A percentile compares a stretch with the other conserved stretches of the same genome.
Evolutionary conservation across 2,797 vertebrate genomes (phyloP).

Genomic region (Gadopsis marmoratus): DNA sequence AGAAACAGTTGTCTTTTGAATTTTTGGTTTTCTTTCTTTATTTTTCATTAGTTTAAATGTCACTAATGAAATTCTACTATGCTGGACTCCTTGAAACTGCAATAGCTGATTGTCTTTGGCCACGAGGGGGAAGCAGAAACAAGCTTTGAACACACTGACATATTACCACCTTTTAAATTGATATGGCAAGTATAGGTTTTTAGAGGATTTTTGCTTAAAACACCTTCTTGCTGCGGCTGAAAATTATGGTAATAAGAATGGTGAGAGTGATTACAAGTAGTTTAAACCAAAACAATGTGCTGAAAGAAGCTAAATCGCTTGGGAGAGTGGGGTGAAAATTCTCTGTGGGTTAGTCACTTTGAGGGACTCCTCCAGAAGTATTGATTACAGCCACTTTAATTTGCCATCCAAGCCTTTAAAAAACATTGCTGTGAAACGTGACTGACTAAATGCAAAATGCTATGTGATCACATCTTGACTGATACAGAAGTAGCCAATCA

Average conservation of each 20-base stretch:
- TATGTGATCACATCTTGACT: background rate
- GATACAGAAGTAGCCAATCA: background rate
- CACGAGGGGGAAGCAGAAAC: conserved; percentile 54
- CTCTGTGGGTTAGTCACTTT: too few relatives aligned
- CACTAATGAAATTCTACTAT: background rate
- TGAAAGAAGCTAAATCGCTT: too few relatives aligned
- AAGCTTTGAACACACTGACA: conserved; percentile 8
- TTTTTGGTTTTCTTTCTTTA: background rate
- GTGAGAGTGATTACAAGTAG: too few relatives aligned
- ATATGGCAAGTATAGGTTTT: background rate
- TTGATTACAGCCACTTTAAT: background rate
- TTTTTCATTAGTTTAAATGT: background rate
- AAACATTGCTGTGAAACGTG: background rate
- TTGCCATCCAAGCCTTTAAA: background rate
- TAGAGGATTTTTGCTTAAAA: background rate
- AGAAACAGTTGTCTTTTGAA: conserved; percentile 4
- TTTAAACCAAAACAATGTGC: too few relatives aligned
- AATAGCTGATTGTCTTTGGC: conserved; percentile 10
- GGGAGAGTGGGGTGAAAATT: background rate
- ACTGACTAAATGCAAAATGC: too few relatives aligned
- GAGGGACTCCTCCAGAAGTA: background rate
- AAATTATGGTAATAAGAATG: background rate
- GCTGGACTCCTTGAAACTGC: background rate
- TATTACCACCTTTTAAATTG: background rate
- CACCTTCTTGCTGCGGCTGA: background rate